A percentile compares a stretch with the other conserved stretches of the same genome.
phyloP scores from a whole-genome alignment of 2,113 vertebrate genomes.

The Labeo rohita region DNA sequence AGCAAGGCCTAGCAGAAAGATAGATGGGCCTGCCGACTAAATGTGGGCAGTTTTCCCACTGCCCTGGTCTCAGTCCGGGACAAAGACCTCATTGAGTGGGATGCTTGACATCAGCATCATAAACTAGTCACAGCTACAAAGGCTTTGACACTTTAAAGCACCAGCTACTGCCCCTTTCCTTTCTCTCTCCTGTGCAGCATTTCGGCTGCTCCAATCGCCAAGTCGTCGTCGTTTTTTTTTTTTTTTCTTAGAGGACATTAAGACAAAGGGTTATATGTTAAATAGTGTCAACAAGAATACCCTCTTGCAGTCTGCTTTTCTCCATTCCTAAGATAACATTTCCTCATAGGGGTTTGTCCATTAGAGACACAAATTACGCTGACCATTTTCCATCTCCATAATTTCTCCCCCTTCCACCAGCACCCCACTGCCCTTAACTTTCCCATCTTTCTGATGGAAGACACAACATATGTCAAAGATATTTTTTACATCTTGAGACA shows the following conservation, averaged over 20 bases:
- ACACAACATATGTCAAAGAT: neutral
- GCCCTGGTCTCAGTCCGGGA: slow-evolving; percentile 89
- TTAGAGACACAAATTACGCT: slow-evolving; percentile 33
- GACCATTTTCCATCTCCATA: slow-evolving; percentile 32
- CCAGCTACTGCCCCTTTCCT: slow-evolving; percentile 84
- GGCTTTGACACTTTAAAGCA: slow-evolving; percentile 96
- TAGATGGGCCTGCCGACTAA: slow-evolving; percentile 93
- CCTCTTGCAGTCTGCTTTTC: slow-evolving; percentile 76
- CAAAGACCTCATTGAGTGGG: slow-evolving; percentile 98
- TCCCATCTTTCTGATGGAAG: slow-evolving; percentile 20
- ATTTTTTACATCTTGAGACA: slow-evolving; percentile 15
- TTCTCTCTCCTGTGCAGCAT: slow-evolving; percentile 79
- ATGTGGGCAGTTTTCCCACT: slow-evolving; percentile 97
- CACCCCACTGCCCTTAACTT: neutral
- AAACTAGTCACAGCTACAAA: slow-evolving; percentile 98
- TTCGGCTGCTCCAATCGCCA: slow-evolving; percentile 82
- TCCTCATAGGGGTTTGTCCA: slow-evolving; percentile 71
- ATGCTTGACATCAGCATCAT: slow-evolving; percentile 99
- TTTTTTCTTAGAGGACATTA: slow-evolving; percentile 64
- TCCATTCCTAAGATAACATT: slow-evolving; percentile 73
- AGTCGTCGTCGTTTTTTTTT: slow-evolving; percentile 75
- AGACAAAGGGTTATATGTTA: slow-evolving; percentile 84
- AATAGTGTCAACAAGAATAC: slow-evolving; percentile 82
- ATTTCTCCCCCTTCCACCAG: slow-evolving; percentile 3
- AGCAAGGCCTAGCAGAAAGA: slow-evolving; percentile 86